Evolutionary conservation across 2,113 vertebrate species (phyloP), one percentile per base, ranked within the genome.

Genomic region (Serilophus lunatus): DNA sequence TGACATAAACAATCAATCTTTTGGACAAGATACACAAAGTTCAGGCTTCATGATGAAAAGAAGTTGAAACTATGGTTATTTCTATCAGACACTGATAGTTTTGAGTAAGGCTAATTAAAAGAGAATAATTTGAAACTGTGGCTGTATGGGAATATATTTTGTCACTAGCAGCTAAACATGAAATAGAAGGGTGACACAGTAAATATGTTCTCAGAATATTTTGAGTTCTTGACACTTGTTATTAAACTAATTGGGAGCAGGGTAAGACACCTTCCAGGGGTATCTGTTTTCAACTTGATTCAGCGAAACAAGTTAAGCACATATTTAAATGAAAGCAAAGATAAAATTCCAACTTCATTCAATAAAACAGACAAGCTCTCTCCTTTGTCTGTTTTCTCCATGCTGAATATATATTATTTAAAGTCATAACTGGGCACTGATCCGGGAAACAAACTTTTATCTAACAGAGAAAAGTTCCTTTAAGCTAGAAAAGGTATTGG

Each of bases 231-330:
- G 61, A 86, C 54, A 85, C 54, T 66, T 88, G 42, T 19, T 90
- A 57, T 82, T 77, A 88, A 88, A 74, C 5, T 92, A 92, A 95
- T 95, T 83, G 63, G 90, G 49, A 94, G 44, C 59, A 86, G 75
- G 20, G 18, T 68, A 91, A 54, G 54, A 33, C 35, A 71, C 4
- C 17, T 91, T 95, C 20, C 49, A 51, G 85, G 36, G 35, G 23
- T 59, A 82, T 53, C 29, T 28, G 16, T 79, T 79, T 72, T 24
- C 35, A 65, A 5, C 18, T 76, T 63, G 35, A 82, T 90, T 87
- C 50, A 63, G 50, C 24, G 82, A 88, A 94, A 56, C 31, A 69
- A 78, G 8, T 35, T 54, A 66, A 91, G 19, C 3, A 25, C 0
- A 9, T 54, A 64, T 75, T 71, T 68, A 75, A 82, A 23, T 25